Evolutionary conservation across 2,888 invertebrate genomes (phyloP), one percentile per base, ranked within the genome.

Genomic region (Acanthoscelides obtectus): DNA sequence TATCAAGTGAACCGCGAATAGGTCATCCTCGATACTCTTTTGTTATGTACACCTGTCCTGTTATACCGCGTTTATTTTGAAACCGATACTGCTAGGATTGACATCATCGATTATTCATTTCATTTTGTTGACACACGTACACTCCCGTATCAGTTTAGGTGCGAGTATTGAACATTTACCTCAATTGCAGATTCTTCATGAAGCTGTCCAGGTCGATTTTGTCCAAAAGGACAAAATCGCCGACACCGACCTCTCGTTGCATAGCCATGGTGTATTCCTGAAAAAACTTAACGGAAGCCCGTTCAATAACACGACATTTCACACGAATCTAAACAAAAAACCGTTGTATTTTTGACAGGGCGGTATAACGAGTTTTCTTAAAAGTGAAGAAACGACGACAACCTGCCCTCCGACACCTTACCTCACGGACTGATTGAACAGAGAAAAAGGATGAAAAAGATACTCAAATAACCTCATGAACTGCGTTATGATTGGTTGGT

Each of bases 181-280:
- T 93, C 84, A 91, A 87, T 86, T 93, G 92, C 81, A 98, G 89
- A 88, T 99, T 99, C 83, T 94, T 92, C 88, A 98, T 94, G 85
- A 99, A 97, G 81, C 91, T 93, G 80, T 95, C 93, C 82, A 94
- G 88, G 78, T 94, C 93, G 83, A 99, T 93, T 87, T 95, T 93
- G 87, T 97, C 95, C 87, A 99, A 88, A 73, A 99, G 93, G 85
- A 98, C 98, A 87, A 98, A 97, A 89, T 99, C 99, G 82, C 95
- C 93, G 78, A 98, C 95, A 75, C 98, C 98, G 83, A 93, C 92
- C 86, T 95, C 94, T 83, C 92, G 92, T 85, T 94, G 92, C 79
- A 90, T 88, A 84, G 93, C 92, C 94, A 94, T 95, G 77, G 71
- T 79, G 22, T 73, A n/a, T 67, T 45, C 45, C 17, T 45, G 8